Percentiles rank a stretch among this genome's conserved stretches.
Conservation (phyloP, 2,888 invertebrate genomes). For the Cecidostiba fungosa region DNA sequence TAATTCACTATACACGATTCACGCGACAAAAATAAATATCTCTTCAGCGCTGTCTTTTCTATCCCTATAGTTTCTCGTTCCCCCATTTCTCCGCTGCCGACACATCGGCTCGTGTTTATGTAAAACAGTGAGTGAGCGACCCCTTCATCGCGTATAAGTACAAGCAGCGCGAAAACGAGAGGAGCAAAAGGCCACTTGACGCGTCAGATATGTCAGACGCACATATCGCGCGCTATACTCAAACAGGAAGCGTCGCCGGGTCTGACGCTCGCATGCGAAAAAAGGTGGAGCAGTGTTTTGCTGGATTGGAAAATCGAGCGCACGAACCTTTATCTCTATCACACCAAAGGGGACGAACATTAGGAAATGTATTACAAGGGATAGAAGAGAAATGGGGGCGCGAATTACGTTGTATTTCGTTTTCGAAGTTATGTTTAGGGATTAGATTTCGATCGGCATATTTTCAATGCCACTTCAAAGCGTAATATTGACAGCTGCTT, state of each 20-base stretch:
- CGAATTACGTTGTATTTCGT: not conserved
- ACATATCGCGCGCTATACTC: conserved; percentile 68
- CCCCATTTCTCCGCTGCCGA: conserved; percentile 43
- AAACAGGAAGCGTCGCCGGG: not conserved
- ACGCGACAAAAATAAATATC: conserved; percentile 12
- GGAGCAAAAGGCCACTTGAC: conserved; percentile 73
- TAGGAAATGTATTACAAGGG: conserved; percentile 21
- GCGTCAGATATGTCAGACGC: conserved; percentile 78
- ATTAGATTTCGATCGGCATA: conserved; percentile 26
- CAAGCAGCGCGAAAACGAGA: conserved; percentile 46
- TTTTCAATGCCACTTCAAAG: conserved; percentile 22
- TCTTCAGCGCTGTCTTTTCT: not conserved
- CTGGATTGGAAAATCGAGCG: conserved; percentile 52
- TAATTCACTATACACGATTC: not conserved
- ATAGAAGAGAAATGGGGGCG: not conserved
- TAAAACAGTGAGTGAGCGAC: conserved; percentile 74
- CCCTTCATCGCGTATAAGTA: conserved; percentile 51
- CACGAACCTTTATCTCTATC: not conserved
- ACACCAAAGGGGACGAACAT: conserved; percentile 40
- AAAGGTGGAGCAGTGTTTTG: conserved; percentile 31
- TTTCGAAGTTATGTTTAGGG: conserved; percentile 33
- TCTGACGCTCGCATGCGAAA: not conserved
- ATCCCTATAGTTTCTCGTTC: not conserved
- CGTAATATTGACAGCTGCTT: not conserved
- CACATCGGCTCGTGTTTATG: conserved; percentile 74